A percentile compares a stretch with the other conserved stretches of the same genome.
Conservation (phyloP, 2,888 invertebrate genomes). For the Pasiphila rectangulata region DNA sequence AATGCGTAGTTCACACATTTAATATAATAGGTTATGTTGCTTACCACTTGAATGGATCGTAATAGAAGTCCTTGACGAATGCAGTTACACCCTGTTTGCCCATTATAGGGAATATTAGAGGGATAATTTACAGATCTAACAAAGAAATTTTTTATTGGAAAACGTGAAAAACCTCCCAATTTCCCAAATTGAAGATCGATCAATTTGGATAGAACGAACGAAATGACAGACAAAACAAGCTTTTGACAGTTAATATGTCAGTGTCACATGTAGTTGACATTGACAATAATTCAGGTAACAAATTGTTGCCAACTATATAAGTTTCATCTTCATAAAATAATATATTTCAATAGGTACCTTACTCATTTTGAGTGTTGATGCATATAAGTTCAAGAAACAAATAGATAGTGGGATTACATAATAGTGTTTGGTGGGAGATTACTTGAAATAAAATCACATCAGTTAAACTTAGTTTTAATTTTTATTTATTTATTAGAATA, state of each 20-base stretch:
- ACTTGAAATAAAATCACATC: too few relatives aligned
- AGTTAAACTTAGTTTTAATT: background rate
- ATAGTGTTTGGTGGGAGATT: too few relatives aligned
- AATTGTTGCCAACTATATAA: too few relatives aligned
- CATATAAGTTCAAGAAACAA: too few relatives aligned
- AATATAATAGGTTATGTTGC: constrained; percentile 56
- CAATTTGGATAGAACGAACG: background rate
- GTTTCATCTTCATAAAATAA: too few relatives aligned
- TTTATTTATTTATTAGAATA: constrained; percentile 52
- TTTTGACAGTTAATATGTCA: constrained; percentile 3
- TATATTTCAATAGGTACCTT: too few relatives aligned
- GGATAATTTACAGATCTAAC: constrained; percentile 27
- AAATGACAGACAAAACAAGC: background rate
- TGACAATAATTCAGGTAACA: too few relatives aligned
- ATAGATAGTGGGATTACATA: too few relatives aligned
- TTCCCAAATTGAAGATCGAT: constrained; percentile 16
- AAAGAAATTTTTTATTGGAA: constrained; percentile 35
- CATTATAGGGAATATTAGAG: constrained; percentile 69
- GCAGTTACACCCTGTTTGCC: constrained; percentile 78
- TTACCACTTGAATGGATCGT: constrained; percentile 90
- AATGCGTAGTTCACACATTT: constrained; percentile 34
- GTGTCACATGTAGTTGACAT: too few relatives aligned
- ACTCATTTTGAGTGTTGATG: too few relatives aligned
- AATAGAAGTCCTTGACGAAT: constrained; percentile 84
- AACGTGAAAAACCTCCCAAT: constrained; percentile 30